Conservation (phyloP, 2,888 invertebrate genomes). For the Ellobium chinense region DNA sequence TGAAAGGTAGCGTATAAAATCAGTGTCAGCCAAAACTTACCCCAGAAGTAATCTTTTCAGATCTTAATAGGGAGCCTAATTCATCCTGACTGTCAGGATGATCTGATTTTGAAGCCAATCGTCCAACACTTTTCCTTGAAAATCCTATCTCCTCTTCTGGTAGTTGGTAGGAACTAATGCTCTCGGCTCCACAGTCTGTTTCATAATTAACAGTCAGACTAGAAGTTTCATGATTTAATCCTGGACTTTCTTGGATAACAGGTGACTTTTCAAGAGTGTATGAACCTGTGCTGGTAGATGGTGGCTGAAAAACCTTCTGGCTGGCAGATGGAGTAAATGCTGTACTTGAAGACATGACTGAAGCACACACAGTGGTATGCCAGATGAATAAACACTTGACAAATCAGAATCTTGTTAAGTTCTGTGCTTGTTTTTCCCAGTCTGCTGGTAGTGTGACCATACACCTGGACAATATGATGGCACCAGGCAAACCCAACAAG, state of each 20-base stretch:
- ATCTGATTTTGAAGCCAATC: background rate
- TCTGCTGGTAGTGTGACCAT: no score
- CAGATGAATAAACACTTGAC: no score
- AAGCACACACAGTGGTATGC: background rate
- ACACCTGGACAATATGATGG: no score
- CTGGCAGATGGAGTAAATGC: background rate
- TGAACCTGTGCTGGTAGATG: background rate
- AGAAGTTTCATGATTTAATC: background rate
- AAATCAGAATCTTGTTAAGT: no score
- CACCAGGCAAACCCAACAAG: no score
- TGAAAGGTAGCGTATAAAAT: no score
- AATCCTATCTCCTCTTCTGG: background rate
- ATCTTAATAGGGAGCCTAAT: slow-evolving; percentile 16
- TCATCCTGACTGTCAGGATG: background rate
- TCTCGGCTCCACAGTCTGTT: slow-evolving; percentile 22
- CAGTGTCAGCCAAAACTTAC: no score
- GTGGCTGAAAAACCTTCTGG: background rate
- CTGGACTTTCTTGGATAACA: background rate
- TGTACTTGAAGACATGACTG: background rate
- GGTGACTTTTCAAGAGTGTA: background rate
- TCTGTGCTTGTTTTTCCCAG: no score
- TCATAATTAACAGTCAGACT: slow-evolving; percentile 23
- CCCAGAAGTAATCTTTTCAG: background rate
- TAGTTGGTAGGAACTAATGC: slow-evolving; percentile 28
- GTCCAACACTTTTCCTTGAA: background rate